Percentiles rank a stretch among this genome's conserved stretches.
Conservation (phyloP, 2,113 vertebrate species). For the Lagenorhynchus albirostris region DNA sequence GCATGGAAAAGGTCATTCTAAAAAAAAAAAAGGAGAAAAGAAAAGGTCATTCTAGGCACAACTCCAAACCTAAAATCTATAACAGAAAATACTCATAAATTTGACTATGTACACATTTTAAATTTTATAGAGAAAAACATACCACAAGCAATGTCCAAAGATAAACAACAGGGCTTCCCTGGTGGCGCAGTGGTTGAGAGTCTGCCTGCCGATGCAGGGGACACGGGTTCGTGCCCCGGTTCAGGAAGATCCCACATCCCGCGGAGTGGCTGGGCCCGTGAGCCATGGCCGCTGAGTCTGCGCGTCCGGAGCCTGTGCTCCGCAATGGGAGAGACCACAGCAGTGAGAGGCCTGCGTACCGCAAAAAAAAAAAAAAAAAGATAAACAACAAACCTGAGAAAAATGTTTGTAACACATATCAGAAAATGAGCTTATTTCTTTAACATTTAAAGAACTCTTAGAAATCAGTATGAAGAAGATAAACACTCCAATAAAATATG, state of each 20-base stretch:
- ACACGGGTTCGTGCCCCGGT: too few relatives aligned
- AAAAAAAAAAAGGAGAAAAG: neutral
- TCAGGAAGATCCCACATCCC: too few relatives aligned
- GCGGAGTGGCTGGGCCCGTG: too few relatives aligned
- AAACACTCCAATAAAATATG: neutral
- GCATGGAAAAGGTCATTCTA: neutral
- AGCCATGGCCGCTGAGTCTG: too few relatives aligned
- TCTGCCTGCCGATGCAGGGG: too few relatives aligned
- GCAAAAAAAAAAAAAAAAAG: neutral
- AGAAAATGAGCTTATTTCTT: conserved; percentile 28
- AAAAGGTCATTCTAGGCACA: neutral
- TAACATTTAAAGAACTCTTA: conserved; percentile 34
- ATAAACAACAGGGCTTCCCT: neutral
- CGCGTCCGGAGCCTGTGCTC: too few relatives aligned
- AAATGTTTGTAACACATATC: neutral
- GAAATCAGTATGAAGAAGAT: conserved; percentile 1
- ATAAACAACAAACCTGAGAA: neutral
- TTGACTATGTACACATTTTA: neutral
- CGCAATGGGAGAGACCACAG: too few relatives aligned
- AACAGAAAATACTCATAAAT: conserved; percentile 23
- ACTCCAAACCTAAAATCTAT: neutral
- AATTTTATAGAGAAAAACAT: conserved; percentile 19
- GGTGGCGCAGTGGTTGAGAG: too few relatives aligned
- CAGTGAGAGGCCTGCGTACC: too few relatives aligned
- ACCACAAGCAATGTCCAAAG: neutral